Evolutionary conservation across 2,113 vertebrate genomes (phyloP).

Genomic region (Aphelocoma coerulescens): DNA sequence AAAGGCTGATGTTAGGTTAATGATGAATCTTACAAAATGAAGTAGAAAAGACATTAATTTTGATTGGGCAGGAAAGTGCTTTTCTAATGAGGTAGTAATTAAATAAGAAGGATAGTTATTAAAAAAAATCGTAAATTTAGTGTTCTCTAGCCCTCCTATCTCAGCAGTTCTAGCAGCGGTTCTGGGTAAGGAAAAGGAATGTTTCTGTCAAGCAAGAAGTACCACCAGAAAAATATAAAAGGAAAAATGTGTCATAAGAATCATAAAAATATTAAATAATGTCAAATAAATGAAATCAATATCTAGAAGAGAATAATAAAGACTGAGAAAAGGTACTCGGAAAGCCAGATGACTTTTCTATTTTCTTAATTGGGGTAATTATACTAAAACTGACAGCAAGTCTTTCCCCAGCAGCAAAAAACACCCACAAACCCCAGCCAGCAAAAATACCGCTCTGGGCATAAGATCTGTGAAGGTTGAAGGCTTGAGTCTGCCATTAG

Average conservation of each 20-base stretch:
- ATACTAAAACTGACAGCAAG: conserved; percentile 2
- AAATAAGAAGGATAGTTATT: neutral
- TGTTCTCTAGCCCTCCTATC: neutral
- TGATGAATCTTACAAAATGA: neutral
- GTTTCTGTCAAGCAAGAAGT: neutral
- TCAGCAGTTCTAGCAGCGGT: neutral
- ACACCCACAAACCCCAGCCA: neutral
- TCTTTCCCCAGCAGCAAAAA: conserved; percentile 20
- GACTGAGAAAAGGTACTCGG: neutral
- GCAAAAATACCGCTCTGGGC: neutral
- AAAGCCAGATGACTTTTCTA: neutral
- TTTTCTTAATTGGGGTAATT: neutral
- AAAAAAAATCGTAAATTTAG: neutral
- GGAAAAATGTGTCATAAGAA: neutral
- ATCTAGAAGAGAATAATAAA: neutral
- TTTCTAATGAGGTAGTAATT: neutral
- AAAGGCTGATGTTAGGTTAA: neutral
- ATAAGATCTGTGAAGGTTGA: conserved; percentile 10
- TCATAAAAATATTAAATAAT: neutral
- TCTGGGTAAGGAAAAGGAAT: neutral
- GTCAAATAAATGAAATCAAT: neutral
- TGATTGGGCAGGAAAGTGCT: neutral
- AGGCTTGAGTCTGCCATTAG: neutral
- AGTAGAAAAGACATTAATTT: neutral
- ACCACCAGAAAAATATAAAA: neutral